phyloP scores from a whole-genome alignment of 2,113 vertebrate genomes.

The Phoxinus phoxinus region DNA sequence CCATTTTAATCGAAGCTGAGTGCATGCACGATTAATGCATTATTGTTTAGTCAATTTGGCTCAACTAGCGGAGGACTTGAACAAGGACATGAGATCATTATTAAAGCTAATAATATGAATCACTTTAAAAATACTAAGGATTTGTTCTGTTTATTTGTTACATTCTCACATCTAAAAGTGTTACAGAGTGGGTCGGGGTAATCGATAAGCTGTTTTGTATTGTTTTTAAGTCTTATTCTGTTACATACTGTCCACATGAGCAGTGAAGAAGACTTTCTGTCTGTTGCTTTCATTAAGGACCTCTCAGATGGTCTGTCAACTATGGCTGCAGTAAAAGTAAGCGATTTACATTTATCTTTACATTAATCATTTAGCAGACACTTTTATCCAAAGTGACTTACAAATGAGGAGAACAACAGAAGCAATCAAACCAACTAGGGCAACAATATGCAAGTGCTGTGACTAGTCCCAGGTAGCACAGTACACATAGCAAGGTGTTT shows the following conservation, averaged over 20 bases:
- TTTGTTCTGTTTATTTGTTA: too few species aligned
- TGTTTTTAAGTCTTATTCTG: background rate
- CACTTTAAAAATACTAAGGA: too few species aligned
- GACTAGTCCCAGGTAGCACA: too few species aligned
- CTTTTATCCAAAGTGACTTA: too few species aligned
- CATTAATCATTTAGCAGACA: too few species aligned
- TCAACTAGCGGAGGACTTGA: slow-evolving; percentile 53
- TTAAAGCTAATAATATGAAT: background rate
- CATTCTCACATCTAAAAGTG: background rate
- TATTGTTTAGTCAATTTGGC: slow-evolving; percentile 73
- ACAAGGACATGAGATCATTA: slow-evolving; percentile 36
- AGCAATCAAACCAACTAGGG: too few species aligned
- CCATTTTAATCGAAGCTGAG: slow-evolving; percentile 76
- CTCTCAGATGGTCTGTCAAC: background rate
- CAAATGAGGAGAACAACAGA: too few species aligned
- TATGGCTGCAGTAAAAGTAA: background rate
- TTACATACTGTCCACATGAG: background rate
- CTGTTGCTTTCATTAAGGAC: background rate
- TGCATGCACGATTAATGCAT: slow-evolving; percentile 71
- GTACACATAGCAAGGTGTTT: too few species aligned
- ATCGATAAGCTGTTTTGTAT: background rate
- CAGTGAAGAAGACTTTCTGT: background rate
- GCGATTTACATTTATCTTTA: too few species aligned
- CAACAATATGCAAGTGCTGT: too few species aligned
- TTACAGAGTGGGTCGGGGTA: background rate